A percentile compares a stretch with the other conserved stretches of the same genome.
Conservation (phyloP, 2,888 invertebrate genomes). For the Orchesellides sinensis region DNA sequence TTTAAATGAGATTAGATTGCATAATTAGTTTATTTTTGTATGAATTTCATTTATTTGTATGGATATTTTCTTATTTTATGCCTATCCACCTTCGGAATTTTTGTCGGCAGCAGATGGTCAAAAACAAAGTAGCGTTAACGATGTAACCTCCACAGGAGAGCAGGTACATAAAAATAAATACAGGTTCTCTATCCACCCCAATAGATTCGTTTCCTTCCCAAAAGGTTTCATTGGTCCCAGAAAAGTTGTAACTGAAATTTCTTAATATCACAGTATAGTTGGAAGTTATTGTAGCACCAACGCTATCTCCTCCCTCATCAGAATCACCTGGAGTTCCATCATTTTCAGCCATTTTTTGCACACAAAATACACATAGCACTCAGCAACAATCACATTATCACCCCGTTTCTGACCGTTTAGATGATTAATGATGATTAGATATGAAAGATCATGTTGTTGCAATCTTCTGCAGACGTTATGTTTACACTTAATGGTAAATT, state of each 20-base stretch:
- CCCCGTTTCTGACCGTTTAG: constrained; percentile 19
- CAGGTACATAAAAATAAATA: constrained; percentile 46
- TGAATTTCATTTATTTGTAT: too few relatives aligned
- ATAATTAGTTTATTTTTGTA: too few relatives aligned
- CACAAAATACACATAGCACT: background rate
- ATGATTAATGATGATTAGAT: constrained; percentile 47
- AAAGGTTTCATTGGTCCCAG: background rate
- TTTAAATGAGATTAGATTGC: too few relatives aligned
- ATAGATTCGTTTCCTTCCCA: background rate
- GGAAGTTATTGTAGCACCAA: constrained; percentile 8
- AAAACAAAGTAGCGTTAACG: constrained; percentile 38
- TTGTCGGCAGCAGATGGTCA: constrained; percentile 51
- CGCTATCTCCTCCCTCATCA: background rate
- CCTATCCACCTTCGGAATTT: constrained; percentile 60
- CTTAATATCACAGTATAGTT: constrained; percentile 28
- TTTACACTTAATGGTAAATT: too few relatives aligned
- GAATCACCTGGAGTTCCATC: background rate
- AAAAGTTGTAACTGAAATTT: background rate
- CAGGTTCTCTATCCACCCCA: constrained; percentile 33
- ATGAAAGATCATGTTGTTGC: background rate
- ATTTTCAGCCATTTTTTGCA: background rate
- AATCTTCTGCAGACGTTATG: background rate
- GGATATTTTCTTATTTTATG: too few relatives aligned
- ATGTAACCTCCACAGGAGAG: constrained; percentile 31
- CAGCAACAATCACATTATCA: background rate